Evolutionary conservation across 2,113 vertebrate species (phyloP).

Genomic region (Malaclemys terrapin): DNA sequence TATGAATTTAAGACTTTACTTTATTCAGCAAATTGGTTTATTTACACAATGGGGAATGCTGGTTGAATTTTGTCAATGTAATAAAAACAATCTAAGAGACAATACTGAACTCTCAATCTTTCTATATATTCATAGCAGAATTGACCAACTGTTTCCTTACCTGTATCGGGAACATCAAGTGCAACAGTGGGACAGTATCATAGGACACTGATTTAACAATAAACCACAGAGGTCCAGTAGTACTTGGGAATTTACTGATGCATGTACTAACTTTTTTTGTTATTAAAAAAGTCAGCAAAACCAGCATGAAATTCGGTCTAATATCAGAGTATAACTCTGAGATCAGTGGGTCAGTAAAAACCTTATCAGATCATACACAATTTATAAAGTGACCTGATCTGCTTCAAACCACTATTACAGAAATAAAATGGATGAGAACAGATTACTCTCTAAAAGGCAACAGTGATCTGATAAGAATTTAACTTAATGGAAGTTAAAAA

Average conservation of each 20-base stretch:
- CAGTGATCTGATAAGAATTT: constrained; percentile 84
- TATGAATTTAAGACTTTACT: constrained; percentile 88
- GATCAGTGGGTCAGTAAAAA: constrained; percentile 77
- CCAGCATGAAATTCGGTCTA: constrained; percentile 77
- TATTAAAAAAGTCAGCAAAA: constrained; percentile 81
- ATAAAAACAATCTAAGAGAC: constrained; percentile 84
- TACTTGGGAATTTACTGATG: constrained; percentile 78
- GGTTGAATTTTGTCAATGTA: constrained; percentile 82
- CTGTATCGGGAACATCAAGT: constrained; percentile 87
- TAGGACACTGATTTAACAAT: constrained; percentile 81
- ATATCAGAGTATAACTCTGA: constrained; percentile 80
- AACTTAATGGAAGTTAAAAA: constrained; percentile 69
- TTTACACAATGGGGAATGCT: constrained; percentile 86
- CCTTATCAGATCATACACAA: constrained; percentile 82
- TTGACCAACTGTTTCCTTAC: constrained; percentile 85
- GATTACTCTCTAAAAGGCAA: constrained; percentile 68
- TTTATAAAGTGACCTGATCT: constrained; percentile 68
- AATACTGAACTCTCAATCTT: constrained; percentile 79
- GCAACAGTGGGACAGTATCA: constrained; percentile 80
- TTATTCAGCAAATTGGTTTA: constrained; percentile 89
- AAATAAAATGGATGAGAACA: constrained; percentile 73
- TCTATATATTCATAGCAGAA: constrained; percentile 66
- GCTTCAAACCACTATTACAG: constrained; percentile 69
- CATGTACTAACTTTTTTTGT: constrained; percentile 77
- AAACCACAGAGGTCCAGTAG: constrained; percentile 81